These are phyloP conservation scores for Cyprinus carpio DNA, from an alignment of 2,113 vertebrate genomes.

Conservation along the genomic window DNA sequence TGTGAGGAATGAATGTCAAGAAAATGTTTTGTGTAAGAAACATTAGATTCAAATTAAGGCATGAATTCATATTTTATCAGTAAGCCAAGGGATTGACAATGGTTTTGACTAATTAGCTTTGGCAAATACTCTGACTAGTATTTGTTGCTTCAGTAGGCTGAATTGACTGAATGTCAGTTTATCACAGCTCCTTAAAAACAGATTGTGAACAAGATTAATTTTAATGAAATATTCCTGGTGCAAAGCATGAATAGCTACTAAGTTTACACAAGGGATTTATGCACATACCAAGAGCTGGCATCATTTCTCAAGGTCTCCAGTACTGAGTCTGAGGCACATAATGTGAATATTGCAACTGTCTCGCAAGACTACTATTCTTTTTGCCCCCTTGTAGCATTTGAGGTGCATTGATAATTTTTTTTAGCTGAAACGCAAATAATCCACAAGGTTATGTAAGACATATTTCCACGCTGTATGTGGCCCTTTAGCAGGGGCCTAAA, in stretches of 20 bases:
- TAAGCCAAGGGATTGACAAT: background rate
- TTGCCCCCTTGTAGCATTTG: background rate
- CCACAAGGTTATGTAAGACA: conserved; percentile 47
- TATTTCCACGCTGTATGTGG: conserved; percentile 15
- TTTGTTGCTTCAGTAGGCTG: conserved; percentile 24
- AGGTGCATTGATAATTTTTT: conserved; percentile 45
- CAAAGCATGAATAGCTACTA: background rate
- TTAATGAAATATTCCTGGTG: background rate
- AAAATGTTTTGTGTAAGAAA: background rate
- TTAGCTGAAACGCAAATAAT: conserved; percentile 57
- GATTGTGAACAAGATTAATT: conserved; percentile 4
- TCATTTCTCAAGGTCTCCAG: conserved; percentile 1
- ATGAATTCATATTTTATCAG: conserved; percentile 4
- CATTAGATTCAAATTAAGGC: background rate
- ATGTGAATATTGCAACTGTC: background rate
- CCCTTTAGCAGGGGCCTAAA: conserved; percentile 44
- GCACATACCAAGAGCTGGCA: background rate
- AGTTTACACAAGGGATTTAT: background rate
- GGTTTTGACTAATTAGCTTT: conserved; percentile 21
- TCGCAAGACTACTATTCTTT: background rate
- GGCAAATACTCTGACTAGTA: conserved; percentile 23
- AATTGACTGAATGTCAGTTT: conserved; percentile 36
- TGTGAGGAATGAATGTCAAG: background rate
- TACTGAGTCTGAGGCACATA: background rate
- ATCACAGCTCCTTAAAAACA: conserved; percentile 11